phyloP scores from a whole-genome alignment of 1,140 invertebrate species.

The Cherax quadricarinatus region DNA sequence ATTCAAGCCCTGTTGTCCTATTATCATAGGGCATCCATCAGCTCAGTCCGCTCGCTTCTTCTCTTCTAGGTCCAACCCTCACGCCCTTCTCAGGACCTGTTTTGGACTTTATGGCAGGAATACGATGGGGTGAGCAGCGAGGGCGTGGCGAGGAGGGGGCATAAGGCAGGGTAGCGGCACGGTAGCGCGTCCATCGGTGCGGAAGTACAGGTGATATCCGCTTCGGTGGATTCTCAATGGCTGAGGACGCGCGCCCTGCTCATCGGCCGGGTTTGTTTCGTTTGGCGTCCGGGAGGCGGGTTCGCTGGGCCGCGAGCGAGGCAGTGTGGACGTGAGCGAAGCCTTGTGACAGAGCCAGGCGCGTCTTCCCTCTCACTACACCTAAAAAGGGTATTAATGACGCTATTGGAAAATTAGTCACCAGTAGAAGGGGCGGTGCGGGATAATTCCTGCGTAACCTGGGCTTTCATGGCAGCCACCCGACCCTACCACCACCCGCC shows the following conservation, averaged over 20 bases:
- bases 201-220: slow-evolving; percentile 32
- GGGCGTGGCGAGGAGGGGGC: background rate
- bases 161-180: background rate
- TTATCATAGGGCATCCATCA: slow-evolving; percentile 32
- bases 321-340: background rate
- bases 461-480: background rate
- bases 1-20: background rate
- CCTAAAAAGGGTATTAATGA: slow-evolving; percentile 46
- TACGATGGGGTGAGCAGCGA: background rate
- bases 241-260: background rate
- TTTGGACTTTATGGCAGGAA: background rate
- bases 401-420: slow-evolving; percentile 41
- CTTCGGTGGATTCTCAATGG: background rate
- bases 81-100: background rate
- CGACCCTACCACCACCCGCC: background rate
- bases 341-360: background rate
- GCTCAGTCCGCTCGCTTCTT: background rate
- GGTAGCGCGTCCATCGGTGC: slow-evolving; percentile 15
- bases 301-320: background rate
- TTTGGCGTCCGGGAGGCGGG: background rate
- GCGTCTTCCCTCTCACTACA: slow-evolving; percentile 29
- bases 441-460: slow-evolving; percentile 18
- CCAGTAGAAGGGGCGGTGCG: slow-evolving; percentile 24
- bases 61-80: background rate
- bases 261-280: background rate